Conservation (phyloP, 2,888 invertebrate species). For the Ptychoptera albimana region DNA sequence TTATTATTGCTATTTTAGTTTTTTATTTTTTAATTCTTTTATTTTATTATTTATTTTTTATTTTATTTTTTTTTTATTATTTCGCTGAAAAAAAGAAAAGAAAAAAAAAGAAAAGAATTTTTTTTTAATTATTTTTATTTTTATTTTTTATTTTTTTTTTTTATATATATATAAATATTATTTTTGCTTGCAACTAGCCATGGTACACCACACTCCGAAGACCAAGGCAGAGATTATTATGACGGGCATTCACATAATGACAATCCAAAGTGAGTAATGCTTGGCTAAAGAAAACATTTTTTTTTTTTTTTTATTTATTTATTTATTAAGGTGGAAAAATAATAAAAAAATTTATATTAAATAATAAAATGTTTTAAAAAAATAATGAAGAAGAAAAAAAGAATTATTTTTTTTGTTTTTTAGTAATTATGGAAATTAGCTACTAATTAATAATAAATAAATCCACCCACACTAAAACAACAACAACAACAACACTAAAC, state of each 20-base stretch:
- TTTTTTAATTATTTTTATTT: slow-evolving; percentile 3
- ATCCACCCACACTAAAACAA: too few species aligned
- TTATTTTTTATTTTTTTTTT: slow-evolving; percentile 8
- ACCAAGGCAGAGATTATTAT: slow-evolving; percentile 19
- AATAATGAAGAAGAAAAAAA: too few species aligned
- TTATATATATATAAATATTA: slow-evolving; percentile 12
- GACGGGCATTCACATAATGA: slow-evolving; percentile 19
- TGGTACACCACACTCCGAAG: slow-evolving; percentile 17
- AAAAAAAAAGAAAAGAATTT: too few species aligned
- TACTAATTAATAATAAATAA: too few species aligned
- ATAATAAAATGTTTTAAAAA: too few species aligned
- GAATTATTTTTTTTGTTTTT: too few species aligned
- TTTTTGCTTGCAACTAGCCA: slow-evolving; percentile 19
- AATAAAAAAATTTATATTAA: too few species aligned
- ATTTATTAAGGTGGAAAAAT: too few species aligned
- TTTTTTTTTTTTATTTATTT: too few species aligned
- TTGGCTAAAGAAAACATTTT: too few species aligned
- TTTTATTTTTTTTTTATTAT: neutral
- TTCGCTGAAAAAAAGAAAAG: neutral
- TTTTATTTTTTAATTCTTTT: slow-evolving; percentile 9
- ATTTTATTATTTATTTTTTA: slow-evolving; percentile 3
- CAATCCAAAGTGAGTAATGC: slow-evolving; percentile 19
- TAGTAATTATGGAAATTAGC: too few species aligned
- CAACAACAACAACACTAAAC: too few species aligned
- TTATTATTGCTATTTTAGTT: slow-evolving; percentile 5